A percentile compares a stretch with the other conserved stretches of the same genome.
phyloP scores from a whole-genome alignment of 2,113 vertebrate genomes.

The Microtus montanus region DNA sequence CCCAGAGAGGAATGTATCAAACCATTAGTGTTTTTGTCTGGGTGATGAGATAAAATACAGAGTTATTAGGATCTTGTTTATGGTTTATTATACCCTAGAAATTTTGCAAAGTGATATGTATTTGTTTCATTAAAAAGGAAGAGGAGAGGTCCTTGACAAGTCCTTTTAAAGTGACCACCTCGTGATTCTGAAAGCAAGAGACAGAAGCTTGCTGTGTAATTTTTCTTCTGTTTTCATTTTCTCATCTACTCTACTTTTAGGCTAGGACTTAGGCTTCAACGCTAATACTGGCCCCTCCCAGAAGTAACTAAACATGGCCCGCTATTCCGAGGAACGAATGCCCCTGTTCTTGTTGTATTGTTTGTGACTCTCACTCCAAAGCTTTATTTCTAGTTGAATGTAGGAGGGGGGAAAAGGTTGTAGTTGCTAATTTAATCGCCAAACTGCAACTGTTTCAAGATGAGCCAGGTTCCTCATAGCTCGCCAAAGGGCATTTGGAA shows the following conservation, averaged over 20 bases:
- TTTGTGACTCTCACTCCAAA: neutral
- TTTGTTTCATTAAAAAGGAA: slow-evolving; percentile 36
- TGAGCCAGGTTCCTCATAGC: slow-evolving; percentile 48
- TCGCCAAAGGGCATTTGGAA: slow-evolving; percentile 59
- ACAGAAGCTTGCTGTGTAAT: neutral
- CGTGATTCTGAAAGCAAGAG: neutral
- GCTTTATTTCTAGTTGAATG: slow-evolving; percentile 7
- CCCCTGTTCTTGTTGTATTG: neutral
- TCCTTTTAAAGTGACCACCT: slow-evolving; percentile 1
- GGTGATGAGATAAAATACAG: neutral
- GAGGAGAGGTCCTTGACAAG: neutral
- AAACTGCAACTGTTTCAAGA: slow-evolving; percentile 43
- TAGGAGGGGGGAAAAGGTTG: neutral
- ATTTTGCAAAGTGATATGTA: neutral
- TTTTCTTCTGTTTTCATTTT: slow-evolving; percentile 36
- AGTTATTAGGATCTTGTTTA: slow-evolving; percentile 4
- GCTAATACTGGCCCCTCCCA: neutral
- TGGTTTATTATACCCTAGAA: neutral
- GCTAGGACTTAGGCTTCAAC: neutral
- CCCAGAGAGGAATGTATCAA: neutral
- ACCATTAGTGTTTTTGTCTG: neutral
- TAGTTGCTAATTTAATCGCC: slow-evolving; percentile 20
- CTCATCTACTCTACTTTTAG: neutral
- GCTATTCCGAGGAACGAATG: neutral
- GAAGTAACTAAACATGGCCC: neutral